phyloP scores from a whole-genome alignment of 2,888 invertebrate genomes.

The Gandaritis pyraliata region DNA sequence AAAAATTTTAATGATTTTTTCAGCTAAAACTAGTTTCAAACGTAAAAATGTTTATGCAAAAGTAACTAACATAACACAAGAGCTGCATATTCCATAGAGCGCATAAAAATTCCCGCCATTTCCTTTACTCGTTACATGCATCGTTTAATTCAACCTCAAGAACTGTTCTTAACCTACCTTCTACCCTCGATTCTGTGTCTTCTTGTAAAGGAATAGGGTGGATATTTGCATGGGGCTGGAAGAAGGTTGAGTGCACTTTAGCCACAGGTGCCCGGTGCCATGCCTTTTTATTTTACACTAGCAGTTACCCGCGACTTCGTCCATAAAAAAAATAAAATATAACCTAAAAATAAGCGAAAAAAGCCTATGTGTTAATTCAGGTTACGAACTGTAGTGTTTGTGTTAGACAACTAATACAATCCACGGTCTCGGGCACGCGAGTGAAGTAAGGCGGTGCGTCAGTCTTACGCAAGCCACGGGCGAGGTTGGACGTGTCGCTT shows the following conservation, averaged over 20 bases:
- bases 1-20: too few species aligned
- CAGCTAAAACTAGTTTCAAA: neutral
- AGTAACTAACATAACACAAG: conserved; percentile 11
- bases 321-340: too few species aligned
- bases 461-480: too few species aligned
- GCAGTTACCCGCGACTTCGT: too few species aligned
- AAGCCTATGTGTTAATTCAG: too few species aligned
- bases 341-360: too few species aligned
- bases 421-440: too few species aligned
- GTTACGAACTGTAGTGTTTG: too few species aligned
- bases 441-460: too few species aligned
- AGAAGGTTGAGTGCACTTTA: conserved; percentile 49
- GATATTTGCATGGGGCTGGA: conserved; percentile 15
- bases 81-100: conserved; percentile 15
- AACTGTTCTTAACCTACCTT: conserved; percentile 19
- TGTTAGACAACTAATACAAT: too few species aligned
- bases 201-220: conserved; percentile 6
- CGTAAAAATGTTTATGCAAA: conserved; percentile 9
- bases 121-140: conserved; percentile 36
- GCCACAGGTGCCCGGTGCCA: conserved; percentile 56
- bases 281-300: conserved; percentile 49
- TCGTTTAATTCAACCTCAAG: conserved; percentile 34
- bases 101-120: conserved; percentile 38
- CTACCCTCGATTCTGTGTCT: conserved; percentile 12
- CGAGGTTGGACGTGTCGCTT: too few species aligned